Evolutionary conservation across 2,888 invertebrate genomes (phyloP).

Genomic region (Adelognathus sp.): DNA sequence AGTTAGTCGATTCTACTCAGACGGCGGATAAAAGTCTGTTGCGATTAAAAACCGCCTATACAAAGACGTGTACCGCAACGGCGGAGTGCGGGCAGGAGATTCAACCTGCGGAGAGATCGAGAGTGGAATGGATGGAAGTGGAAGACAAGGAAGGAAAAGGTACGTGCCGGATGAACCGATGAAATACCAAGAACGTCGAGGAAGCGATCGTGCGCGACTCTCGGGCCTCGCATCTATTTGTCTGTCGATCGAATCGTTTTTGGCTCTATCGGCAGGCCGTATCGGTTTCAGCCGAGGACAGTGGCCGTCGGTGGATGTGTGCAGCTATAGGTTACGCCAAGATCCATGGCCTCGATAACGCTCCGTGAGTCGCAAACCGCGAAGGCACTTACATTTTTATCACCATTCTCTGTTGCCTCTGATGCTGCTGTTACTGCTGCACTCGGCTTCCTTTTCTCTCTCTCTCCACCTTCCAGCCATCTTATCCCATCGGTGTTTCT

Average conservation of each 20-base stretch:
- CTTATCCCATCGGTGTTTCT: slow-evolving; percentile 1
- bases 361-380: slow-evolving; percentile 50
- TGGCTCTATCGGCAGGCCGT: slow-evolving; percentile 55
- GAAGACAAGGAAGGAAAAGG: slow-evolving; percentile 6
- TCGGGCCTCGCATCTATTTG: slow-evolving; percentile 60
- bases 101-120: slow-evolving; percentile 4
- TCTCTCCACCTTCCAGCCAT: background rate
- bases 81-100: background rate
- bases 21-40: background rate
- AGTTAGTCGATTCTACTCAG: background rate
- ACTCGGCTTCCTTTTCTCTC: background rate
- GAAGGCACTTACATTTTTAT: slow-evolving; percentile 59
- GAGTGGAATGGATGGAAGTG: slow-evolving; percentile 17
- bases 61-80: background rate
- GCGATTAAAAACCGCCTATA: background rate
- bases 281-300: slow-evolving; percentile 45
- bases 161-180: slow-evolving; percentile 35
- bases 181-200: slow-evolving; percentile 44
- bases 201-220: slow-evolving; percentile 49
- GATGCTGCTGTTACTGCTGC: background rate
- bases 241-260: slow-evolving; percentile 59
- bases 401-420: slow-evolving; percentile 26
- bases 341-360: slow-evolving; percentile 56
- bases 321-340: slow-evolving; percentile 27
- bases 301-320: slow-evolving; percentile 24